Conservation (phyloP, 2,797 vertebrate species). For the Sebastes minor region DNA sequence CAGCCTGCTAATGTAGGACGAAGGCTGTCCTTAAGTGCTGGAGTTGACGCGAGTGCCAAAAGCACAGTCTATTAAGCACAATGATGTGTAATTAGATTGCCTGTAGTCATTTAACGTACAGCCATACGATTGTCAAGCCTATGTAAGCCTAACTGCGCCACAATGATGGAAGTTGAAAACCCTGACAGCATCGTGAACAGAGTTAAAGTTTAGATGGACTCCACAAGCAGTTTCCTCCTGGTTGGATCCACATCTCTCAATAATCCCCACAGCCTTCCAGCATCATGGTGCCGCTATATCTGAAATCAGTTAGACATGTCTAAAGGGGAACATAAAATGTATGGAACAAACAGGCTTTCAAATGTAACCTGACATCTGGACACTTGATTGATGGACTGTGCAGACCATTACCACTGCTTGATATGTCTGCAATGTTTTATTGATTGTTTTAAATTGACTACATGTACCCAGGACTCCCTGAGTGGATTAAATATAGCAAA, state of each 20-base stretch:
- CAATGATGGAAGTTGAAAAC: neutral
- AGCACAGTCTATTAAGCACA: slow-evolving; percentile 53
- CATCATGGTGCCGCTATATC: slow-evolving; percentile 2
- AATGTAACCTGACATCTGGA: slow-evolving; percentile 35
- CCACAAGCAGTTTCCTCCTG: no score
- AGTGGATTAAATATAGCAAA: neutral
- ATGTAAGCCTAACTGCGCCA: slow-evolving; percentile 1
- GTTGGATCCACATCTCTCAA: neutral
- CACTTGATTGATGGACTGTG: slow-evolving; percentile 31
- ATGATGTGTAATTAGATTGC: slow-evolving; percentile 59
- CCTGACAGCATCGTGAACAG: neutral
- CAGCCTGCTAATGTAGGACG: slow-evolving; percentile 27
- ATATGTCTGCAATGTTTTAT: slow-evolving; percentile 15
- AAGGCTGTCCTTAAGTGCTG: slow-evolving; percentile 43
- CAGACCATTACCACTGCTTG: neutral
- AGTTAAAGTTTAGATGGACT: neutral
- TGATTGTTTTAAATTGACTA: neutral
- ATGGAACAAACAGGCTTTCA: slow-evolving; percentile 15
- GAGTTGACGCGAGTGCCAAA: slow-evolving; percentile 45
- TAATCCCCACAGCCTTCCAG: slow-evolving; percentile 8
- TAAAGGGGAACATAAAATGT: neutral
- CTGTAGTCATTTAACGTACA: slow-evolving; percentile 29
- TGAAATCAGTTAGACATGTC: slow-evolving; percentile 31
- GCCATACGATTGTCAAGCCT: neutral
- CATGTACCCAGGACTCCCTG: neutral